Base-by-base conservation (phyloP, 1,140 invertebrate genomes). In the Sitophilus oryzae region DNA sequence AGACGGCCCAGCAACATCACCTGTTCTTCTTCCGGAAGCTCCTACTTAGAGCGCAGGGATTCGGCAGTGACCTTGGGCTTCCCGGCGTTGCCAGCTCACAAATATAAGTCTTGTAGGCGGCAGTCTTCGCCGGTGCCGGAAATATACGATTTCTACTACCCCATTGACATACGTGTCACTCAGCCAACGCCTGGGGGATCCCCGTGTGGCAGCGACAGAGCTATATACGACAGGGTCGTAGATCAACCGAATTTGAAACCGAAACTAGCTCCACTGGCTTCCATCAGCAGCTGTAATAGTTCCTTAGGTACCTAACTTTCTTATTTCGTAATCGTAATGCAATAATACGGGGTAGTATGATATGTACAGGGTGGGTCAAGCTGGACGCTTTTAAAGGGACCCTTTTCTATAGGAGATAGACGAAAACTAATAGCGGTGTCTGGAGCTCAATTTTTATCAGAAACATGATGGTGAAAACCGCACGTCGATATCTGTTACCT, bases 11-110 rank as follows among this genome's bases (percentile, higher is more conserved):
- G 87, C 66, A 87, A 85, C 40, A 83, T 86, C 54, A 89, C 87
- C 10, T 88, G 85, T 66, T 89, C 85, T 60, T 88, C 85, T 65
- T 86, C 85, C 11, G 86, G 84, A 43, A 88, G 85, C 68, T 87
- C 85, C 36, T 89, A 89, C 65, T 73, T 89, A 60, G 86, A 89
- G 65, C 77, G 85, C 40, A 79, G 86, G 52, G 85, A 83, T 51
- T 88, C 86, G 3, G 84, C 86, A 11, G 81, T 87, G 50, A 82
- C 82, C 43, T 78, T 87, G 61, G 82, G 60, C 15, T 67, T 86
- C 71, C 79, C 80, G 60, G 60, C 72, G 75, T 36, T 70, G 37
- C 66, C 68, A 35, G 60, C 57, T 14, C 68, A 70, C 56, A 68
- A 66, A 59, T 56, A 78, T 77, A 68, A 68, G 67, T 49, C 52